phyloP scores from a whole-genome alignment of 2,888 invertebrate genomes.

The Athetis lepigone region DNA sequence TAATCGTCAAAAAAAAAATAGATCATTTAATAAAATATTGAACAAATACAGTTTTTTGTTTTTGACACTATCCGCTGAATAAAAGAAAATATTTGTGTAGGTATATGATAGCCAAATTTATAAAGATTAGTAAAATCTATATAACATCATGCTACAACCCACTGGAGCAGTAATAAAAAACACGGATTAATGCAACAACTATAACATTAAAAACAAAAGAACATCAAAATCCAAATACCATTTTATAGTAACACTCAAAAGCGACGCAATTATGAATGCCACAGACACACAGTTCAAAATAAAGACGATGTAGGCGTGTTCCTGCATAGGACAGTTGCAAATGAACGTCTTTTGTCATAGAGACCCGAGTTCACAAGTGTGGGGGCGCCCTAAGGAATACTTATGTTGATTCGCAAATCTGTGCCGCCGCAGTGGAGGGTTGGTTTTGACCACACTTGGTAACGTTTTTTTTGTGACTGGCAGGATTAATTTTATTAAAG shows the following conservation, averaged over 20 bases:
- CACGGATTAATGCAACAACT: too few relatives aligned
- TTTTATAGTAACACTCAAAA: conserved; percentile 9
- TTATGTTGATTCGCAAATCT: conserved; percentile 60
- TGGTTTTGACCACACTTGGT: conserved; percentile 38
- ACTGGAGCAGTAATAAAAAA: too few relatives aligned
- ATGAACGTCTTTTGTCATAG: conserved; percentile 79
- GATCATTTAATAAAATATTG: too few relatives aligned
- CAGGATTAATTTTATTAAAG: conserved; percentile 30
- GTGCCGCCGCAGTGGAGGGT: conserved; percentile 25
- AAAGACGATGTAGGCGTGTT: conserved; percentile 65
- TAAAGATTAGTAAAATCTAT: too few relatives aligned
- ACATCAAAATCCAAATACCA: too few relatives aligned
- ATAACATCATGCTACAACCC: too few relatives aligned
- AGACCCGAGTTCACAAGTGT: conserved; percentile 42
- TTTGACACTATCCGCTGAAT: too few relatives aligned
- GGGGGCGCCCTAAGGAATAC: conserved; percentile 47
- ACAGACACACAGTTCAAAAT: conserved; percentile 59
- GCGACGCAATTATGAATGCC: conserved; percentile 22
- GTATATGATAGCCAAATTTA: too few relatives aligned
- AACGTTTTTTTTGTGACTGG: conserved; percentile 27
- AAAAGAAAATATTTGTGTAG: too few relatives aligned
- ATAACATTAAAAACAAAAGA: too few relatives aligned
- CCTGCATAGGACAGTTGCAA: conserved; percentile 78
- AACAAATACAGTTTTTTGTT: too few relatives aligned
- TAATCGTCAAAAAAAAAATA: too few relatives aligned